A percentile compares a stretch with the other conserved stretches of the same genome.
Evolutionary conservation across 1,140 invertebrate species (phyloP).

Genomic region (Maconellicoccus hirsutus): DNA sequence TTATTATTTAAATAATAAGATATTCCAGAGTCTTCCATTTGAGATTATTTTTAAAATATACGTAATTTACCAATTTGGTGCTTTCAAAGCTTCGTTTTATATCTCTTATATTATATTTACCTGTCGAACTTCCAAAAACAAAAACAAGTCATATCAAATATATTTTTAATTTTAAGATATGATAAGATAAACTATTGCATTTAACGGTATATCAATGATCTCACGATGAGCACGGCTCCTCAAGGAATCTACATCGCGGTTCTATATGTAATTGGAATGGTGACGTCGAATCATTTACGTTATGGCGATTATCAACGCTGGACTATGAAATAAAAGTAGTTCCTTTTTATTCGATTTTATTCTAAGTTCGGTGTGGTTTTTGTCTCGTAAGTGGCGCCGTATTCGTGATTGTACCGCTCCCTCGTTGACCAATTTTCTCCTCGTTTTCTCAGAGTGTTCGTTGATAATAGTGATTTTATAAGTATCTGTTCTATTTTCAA

Average conservation of each 20-base stretch:
- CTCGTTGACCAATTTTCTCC: background rate
- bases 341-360: background rate
- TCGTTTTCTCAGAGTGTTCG: background rate
- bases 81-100: slow-evolving; percentile 9
- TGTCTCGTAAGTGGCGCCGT: background rate
- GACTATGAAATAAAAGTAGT: background rate
- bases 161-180: background rate
- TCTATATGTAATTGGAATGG: too few relatives aligned
- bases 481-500: too few relatives aligned
- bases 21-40: slow-evolving; percentile 5
- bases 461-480: background rate
- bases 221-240: background rate
- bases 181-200: background rate
- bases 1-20: slow-evolving; percentile 5
- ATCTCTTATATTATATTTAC: background rate
- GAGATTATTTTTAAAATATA: background rate
- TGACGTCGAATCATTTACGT: background rate
- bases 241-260: too few relatives aligned
- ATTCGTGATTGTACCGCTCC: background rate
- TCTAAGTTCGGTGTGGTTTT: background rate
- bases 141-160: slow-evolving; percentile 4
- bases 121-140: background rate
- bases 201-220: slow-evolving; percentile 8
- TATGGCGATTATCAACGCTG: background rate
- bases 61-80: slow-evolving; percentile 1